A percentile compares a stretch with the other conserved stretches of the same genome.
phyloP scores from a whole-genome alignment of 2,797 vertebrate species.

The Sarcophilus harrisii region DNA sequence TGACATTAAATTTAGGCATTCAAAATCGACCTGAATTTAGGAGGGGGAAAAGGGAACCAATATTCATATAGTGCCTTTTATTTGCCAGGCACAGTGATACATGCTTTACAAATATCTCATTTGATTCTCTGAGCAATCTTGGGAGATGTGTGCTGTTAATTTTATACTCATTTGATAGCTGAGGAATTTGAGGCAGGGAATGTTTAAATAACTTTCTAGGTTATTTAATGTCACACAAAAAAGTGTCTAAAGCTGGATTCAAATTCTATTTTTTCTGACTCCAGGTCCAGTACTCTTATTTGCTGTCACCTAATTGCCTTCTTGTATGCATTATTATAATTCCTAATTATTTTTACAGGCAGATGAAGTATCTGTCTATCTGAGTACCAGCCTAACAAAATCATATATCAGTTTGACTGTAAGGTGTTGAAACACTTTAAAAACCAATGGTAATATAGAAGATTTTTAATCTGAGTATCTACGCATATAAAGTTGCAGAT shows the following conservation, averaged over 20 bases:
- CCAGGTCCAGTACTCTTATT: not conserved
- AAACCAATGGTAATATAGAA: not conserved
- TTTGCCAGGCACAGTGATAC: not conserved
- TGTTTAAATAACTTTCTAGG: not conserved
- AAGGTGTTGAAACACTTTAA: not conserved
- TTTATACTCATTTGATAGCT: not conserved
- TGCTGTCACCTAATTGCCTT: not conserved
- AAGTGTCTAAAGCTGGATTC: not conserved
- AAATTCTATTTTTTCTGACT: not conserved
- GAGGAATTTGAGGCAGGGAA: not conserved
- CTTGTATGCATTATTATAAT: not conserved
- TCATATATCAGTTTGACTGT: not conserved
- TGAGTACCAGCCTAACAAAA: not conserved
- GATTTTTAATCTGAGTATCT: not conserved
- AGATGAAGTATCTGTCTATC: not conserved
- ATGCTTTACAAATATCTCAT: not conserved
- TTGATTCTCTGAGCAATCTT: not conserved
- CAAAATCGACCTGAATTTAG: not conserved
- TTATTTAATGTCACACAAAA: not conserved
- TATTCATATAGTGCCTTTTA: not conserved
- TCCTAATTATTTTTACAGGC: not conserved
- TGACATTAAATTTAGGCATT: not conserved
- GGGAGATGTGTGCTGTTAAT: too few species aligned
- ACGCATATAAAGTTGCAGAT: not conserved
- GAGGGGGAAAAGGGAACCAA: not conserved